Base-by-base conservation (phyloP, 2,888 invertebrate genomes). In the Lepidocyrtoides sp. region DNA sequence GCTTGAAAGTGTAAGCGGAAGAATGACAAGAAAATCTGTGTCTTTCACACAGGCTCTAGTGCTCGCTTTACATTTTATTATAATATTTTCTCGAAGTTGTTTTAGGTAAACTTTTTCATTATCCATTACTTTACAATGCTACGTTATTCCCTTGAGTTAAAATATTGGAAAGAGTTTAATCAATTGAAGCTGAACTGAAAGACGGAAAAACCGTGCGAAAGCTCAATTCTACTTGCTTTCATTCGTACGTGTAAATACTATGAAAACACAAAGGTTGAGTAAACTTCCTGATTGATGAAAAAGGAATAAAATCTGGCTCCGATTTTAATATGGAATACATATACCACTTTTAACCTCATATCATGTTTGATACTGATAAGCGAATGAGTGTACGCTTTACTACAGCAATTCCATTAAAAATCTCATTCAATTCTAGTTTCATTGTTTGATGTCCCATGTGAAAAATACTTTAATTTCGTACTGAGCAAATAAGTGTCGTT, bases 271-370 rank as follows among this genome's bases (percentile, higher is more conserved):
- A n/a, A n/a, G n/a, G n/a, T n/a, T n/a, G n/a, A n/a, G n/a, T 51
- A n/a, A n/a, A 2, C 12, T 57, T 20, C 7, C 8, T 32, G n/a
- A n/a, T 66, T 63, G 0, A 32, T 8, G 32, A 66, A 66, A 36
- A 17, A 41, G 20, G 41, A 69, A 69, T 69, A 69, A 69, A 69
- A 69, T 41, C 20, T 69, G 69, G 10, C 69, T 41, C 36, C 41
- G 69, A 1, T 5, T 26, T 60, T 26, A 60, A 7, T 23, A 23
- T 48, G 12, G n/a, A 48, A 10, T 4, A 48, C 48, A 14, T 7
- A 10, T 48, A 48, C 48, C 48, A 48, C 8, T 48, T 48, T n/a
- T 48, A n/a, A n/a, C n/a, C n/a, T n/a, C n/a, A n/a, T n/a, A n/a
- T n/a, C n/a, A n/a, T n/a, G n/a, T n/a, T n/a, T n/a, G n/a, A n/a